Base-by-base conservation (phyloP, 2,888 invertebrate genomes). In the Platycheirus albimanus region DNA sequence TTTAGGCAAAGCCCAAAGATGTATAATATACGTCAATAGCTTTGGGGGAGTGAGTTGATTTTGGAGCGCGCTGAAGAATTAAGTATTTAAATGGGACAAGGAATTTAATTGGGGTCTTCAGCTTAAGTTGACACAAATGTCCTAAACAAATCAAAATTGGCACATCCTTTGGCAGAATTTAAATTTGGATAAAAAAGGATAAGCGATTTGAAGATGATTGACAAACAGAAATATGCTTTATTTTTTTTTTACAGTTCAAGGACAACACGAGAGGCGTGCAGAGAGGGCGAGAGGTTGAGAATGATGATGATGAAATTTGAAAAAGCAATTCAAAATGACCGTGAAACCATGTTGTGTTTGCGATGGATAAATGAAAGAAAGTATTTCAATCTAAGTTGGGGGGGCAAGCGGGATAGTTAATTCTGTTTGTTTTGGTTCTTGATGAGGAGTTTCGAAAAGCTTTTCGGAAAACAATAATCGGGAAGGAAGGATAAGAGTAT, bases 21-120 rank as follows among this genome's bases (percentile, higher is more conserved):
- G 8, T 19, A 54, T 54, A 5, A 11, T 52, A 36, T 36, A 11
- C 36, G 33, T 33, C 33, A 36, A 54, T 54, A 54, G 36, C 54
- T 6, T 0, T 41, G 15, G 28, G 41, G 28, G 41, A 41, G 15
- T 58, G 24, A 41, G 33, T 58, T 58, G 56, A 58, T 58, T 58
- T 41, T 41, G 13, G 15, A 41, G 30, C 30, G 30, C 30, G 3
- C 5, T 24, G 8, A 33, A 4, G 58, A 41, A 58, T 58, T 58
- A 41, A 58, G 15, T 24, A 58, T 58, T 58, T 58, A 41, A 58
- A 58, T 41, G 15, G 58, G 24, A 41, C 58, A 41, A 41, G 41
- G 24, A 58, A 28, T 58, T 41, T 24, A 10, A 41, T 28, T 24
- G 38, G 24, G 38, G 51, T 38, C 10, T 10, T 58, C 41, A 41